Conservation (phyloP, 2,113 vertebrate genomes). For the Chascanopsetta lugubris region DNA sequence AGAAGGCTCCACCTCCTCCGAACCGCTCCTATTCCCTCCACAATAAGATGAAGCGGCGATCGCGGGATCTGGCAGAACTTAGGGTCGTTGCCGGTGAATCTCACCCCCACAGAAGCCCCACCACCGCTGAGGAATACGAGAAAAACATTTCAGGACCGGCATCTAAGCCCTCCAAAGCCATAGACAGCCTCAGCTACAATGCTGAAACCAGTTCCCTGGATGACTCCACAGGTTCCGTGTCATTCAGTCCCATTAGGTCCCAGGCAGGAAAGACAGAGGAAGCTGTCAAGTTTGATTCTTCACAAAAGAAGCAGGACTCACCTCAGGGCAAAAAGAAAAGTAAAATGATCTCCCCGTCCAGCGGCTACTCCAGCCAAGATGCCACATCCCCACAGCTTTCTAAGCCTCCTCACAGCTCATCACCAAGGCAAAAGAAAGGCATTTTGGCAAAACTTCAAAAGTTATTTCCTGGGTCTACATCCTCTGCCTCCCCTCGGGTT, state of each 20-base stretch:
- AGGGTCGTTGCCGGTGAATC: conserved; percentile 27
- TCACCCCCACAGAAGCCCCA: conserved; percentile 6
- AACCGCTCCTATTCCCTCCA: conserved; percentile 91
- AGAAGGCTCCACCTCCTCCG: conserved; percentile 85
- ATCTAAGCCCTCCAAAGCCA: conserved; percentile 1
- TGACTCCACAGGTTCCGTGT: conserved; percentile 46
- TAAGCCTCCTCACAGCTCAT: conserved; percentile 72
- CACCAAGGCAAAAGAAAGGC: conserved; percentile 75
- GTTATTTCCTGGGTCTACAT: conserved; percentile 75
- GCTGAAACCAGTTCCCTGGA: conserved; percentile 79
- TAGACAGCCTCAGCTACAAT: conserved; percentile 70
- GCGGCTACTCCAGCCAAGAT: conserved; percentile 89
- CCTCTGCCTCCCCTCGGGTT: conserved; percentile 59
- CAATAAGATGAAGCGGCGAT: conserved; percentile 84
- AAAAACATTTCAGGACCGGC: conserved; percentile 64
- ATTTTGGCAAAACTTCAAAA: conserved; percentile 83
- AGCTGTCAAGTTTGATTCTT: conserved; percentile 62
- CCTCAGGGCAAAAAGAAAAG: conserved; percentile 45
- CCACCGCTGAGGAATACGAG: conserved; percentile 36
- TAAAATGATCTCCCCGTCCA: conserved; percentile 87
- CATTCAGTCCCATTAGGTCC: conserved; percentile 51
- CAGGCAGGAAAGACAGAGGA: conserved; percentile 51
- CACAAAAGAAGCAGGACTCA: conserved; percentile 27
- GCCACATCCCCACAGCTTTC: conserved; percentile 79
- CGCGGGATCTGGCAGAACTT: conserved; percentile 70